Conservation (phyloP, 2,888 invertebrate species). For the Andrena marginata region DNA sequence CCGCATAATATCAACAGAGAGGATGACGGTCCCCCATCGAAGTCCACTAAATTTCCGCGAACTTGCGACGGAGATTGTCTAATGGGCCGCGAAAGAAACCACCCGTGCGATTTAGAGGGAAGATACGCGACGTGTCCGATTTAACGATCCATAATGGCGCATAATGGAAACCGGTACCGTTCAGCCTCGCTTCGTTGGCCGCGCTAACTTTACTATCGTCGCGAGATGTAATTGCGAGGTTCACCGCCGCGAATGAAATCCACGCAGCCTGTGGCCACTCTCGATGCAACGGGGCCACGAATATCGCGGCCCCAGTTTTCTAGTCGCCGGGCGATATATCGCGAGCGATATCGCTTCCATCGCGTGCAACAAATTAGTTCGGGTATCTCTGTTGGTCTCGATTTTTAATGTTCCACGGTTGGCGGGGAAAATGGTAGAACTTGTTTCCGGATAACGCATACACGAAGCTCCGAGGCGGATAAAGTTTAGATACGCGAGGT, state of each 20-base stretch:
- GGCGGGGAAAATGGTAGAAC: not conserved
- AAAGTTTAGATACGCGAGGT: not conserved
- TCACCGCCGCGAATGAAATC: constrained; percentile 31
- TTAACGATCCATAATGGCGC: constrained; percentile 56
- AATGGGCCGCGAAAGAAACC: constrained; percentile 31
- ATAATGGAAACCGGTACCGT: constrained; percentile 36
- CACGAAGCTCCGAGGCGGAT: not conserved
- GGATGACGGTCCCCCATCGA: constrained; percentile 1
- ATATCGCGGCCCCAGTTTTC: constrained; percentile 16
- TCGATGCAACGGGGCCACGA: constrained; percentile 9
- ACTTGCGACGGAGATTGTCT: constrained; percentile 1
- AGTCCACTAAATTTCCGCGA: constrained; percentile 11
- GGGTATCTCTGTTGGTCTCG: not conserved
- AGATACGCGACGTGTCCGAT: constrained; percentile 36
- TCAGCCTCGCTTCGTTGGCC: constrained; percentile 35
- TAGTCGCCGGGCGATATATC: constrained; percentile 15
- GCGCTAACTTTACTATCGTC: constrained; percentile 31
- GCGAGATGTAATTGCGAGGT: constrained; percentile 27
- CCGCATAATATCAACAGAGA: constrained; percentile 1
- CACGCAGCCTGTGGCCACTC: constrained; percentile 8
- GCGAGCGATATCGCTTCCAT: constrained; percentile 2
- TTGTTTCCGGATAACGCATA: not conserved
- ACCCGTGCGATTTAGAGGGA: constrained; percentile 22
- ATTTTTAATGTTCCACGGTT: not conserved
- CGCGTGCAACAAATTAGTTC: constrained; percentile 5